A percentile compares a stretch with the other conserved stretches of the same genome.
Evolutionary conservation across 1,140 invertebrate genomes (phyloP).

Genomic region (Nasonia vitripennis): DNA sequence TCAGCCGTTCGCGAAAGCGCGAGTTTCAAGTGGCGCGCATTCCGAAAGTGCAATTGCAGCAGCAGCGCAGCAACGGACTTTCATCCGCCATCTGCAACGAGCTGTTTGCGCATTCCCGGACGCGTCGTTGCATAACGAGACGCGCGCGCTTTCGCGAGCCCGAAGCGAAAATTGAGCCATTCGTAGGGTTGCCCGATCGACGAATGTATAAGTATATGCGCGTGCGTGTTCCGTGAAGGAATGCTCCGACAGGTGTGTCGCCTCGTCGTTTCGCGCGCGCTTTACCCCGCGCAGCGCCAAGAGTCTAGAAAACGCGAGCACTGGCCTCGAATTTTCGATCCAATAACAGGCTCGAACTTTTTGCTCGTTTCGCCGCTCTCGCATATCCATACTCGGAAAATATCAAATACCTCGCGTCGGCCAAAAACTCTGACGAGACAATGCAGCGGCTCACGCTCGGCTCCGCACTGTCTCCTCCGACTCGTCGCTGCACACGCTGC

Average conservation of each 20-base stretch:
- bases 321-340: neutral
- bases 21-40: neutral
- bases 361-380: neutral
- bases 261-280: neutral
- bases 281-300: too few species aligned
- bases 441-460: too few species aligned
- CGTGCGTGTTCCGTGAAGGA: neutral
- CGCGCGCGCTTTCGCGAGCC: too few species aligned
- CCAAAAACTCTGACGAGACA: slow-evolving; percentile 46
- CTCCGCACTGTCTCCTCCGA: slow-evolving; percentile 7
- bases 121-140: neutral
- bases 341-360: neutral
- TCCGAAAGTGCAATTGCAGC: neutral
- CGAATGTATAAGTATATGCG: neutral
- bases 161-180: too few species aligned
- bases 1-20: neutral
- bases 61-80: neutral
- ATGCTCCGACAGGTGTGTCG: neutral
- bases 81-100: neutral
- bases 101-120: neutral
- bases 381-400: too few species aligned
- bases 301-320: too few species aligned
- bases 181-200: too few species aligned
- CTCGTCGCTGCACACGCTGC: neutral
- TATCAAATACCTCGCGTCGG: too few species aligned